Conservation (phyloP, 2,113 vertebrate genomes). For the Phylloscopus trochiloides region DNA sequence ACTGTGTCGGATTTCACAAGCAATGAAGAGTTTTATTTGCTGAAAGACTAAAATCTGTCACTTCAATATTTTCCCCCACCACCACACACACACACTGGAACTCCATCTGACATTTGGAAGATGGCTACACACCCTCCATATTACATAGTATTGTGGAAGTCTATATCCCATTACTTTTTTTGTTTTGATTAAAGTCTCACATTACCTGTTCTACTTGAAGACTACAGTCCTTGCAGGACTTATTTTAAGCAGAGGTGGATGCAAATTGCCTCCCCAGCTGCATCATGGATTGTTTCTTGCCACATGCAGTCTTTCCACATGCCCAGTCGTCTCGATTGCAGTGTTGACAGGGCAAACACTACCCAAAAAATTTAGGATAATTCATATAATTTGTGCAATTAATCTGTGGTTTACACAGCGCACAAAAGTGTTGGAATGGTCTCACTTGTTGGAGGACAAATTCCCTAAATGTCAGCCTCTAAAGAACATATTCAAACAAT, state of each 20-base stretch:
- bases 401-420: not conserved
- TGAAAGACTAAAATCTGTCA: not conserved
- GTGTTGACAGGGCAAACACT: conserved; percentile 31
- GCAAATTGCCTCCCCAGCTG: not conserved
- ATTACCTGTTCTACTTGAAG: not conserved
- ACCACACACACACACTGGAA: not conserved
- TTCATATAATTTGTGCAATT: conserved; percentile 46
- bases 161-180: not conserved
- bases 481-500: conserved; percentile 20
- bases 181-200: not conserved
- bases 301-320: not conserved
- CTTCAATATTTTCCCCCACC: not conserved
- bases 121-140: not conserved
- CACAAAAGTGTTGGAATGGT: conserved; percentile 15
- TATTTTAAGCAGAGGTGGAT: not conserved
- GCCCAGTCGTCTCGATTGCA: not conserved
- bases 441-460: conserved; percentile 10
- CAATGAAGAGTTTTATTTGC: fast-evolving
- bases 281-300: not conserved
- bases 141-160: not conserved
- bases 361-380: conserved; percentile 27
- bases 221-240: not conserved
- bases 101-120: no score
- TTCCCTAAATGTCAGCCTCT: conserved; percentile 3
- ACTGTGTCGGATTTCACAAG: not conserved